These are phyloP conservation scores for Lasiurus borealis DNA, from an alignment of 2,113 vertebrate genomes.

Conservation along the genomic window DNA sequence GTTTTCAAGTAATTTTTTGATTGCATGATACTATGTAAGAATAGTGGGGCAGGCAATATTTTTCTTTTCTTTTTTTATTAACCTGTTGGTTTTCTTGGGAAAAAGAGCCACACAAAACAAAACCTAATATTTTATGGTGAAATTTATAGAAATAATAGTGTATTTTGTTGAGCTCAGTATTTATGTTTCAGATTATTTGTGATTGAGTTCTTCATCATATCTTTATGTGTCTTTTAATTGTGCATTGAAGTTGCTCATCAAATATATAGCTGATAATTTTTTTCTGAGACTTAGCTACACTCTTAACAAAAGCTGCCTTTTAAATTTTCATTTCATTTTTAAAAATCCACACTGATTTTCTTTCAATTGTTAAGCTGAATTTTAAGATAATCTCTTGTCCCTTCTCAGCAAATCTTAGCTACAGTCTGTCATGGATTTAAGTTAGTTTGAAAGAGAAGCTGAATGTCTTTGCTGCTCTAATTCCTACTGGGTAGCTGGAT, in stretches of 20 bases:
- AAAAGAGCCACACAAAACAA: neutral
- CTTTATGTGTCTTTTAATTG: neutral
- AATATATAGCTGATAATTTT: neutral
- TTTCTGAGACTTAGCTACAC: neutral
- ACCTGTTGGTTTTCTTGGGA: slow-evolving; percentile 28
- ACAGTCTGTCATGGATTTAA: neutral
- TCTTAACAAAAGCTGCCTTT: slow-evolving; percentile 67
- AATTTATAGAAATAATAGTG: neutral
- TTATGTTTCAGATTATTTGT: neutral
- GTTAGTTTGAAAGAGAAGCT: slow-evolving; percentile 61
- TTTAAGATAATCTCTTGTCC: slow-evolving; percentile 69
- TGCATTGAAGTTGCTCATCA: neutral
- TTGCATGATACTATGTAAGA: slow-evolving; percentile 46
- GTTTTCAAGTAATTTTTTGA: slow-evolving; percentile 81
- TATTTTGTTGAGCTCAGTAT: neutral
- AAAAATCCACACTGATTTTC: slow-evolving; percentile 75
- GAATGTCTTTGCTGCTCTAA: slow-evolving; percentile 50
- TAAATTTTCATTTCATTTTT: slow-evolving; percentile 79
- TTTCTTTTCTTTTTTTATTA: slow-evolving; percentile 1
- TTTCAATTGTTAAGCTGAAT: slow-evolving; percentile 72
- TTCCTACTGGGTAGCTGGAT: slow-evolving; percentile 54
- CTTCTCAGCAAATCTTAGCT: neutral
- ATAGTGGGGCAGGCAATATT: neutral
- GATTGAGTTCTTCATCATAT: neutral
- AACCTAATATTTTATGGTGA: neutral